Conservation (phyloP, 2,113 vertebrate species). For the Cephalopterus ornatus region DNA sequence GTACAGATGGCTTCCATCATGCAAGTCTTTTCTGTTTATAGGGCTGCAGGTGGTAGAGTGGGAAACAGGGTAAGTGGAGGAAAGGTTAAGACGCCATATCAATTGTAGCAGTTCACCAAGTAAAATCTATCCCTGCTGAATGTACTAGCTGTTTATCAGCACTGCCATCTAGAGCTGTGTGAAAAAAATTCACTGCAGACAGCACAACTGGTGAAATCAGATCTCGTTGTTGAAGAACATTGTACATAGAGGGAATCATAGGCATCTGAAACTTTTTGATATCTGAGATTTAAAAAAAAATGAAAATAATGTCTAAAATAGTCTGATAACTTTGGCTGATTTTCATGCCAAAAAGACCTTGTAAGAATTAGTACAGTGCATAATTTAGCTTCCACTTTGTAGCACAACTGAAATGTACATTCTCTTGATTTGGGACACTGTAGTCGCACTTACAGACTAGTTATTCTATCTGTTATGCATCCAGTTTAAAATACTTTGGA, state of each 20-base stretch:
- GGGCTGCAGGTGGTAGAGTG: slow-evolving; percentile 66
- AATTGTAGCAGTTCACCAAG: slow-evolving; percentile 22
- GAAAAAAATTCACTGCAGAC: slow-evolving; percentile 25
- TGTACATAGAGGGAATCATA: neutral
- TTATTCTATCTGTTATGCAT: neutral
- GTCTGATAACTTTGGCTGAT: neutral
- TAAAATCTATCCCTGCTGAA: slow-evolving; percentile 45
- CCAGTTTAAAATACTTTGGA: neutral
- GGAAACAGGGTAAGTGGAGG: slow-evolving; percentile 54
- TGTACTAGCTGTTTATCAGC: slow-evolving; percentile 52
- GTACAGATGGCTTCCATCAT: slow-evolving; percentile 72
- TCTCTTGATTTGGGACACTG: neutral
- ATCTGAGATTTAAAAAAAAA: neutral
- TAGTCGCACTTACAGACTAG: neutral
- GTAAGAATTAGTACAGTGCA: neutral
- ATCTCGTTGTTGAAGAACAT: neutral
- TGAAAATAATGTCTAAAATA: neutral
- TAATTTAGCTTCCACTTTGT: neutral
- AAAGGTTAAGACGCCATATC: slow-evolving; percentile 65
- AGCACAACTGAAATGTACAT: neutral
- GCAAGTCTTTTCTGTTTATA: slow-evolving; percentile 64
- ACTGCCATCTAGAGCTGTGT: slow-evolving; percentile 63
- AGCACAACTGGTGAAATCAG: neutral
- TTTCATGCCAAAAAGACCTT: neutral
- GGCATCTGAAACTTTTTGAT: neutral